Percentiles rank a stretch among this genome's conserved stretches.
Evolutionary conservation across 2,113 vertebrate species (phyloP).

Genomic region (Melanostigma gelatinosum): DNA sequence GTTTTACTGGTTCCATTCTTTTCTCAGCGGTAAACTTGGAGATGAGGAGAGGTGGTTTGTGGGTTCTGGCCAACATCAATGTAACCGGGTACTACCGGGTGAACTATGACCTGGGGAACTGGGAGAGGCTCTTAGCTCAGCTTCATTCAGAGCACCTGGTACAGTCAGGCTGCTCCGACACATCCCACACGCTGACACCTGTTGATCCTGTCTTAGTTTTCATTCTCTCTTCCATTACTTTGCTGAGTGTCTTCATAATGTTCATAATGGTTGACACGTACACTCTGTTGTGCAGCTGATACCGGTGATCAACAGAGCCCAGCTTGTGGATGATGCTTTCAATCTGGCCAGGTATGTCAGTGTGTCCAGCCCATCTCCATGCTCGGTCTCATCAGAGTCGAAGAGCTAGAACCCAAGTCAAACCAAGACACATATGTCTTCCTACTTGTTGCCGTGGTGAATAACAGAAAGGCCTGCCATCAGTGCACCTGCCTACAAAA

Average conservation of each 20-base stretch:
- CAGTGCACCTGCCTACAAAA: neutral
- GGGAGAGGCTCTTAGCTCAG: conserved; percentile 81
- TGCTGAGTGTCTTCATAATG: neutral
- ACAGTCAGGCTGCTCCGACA: neutral
- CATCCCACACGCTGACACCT: neutral
- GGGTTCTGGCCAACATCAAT: conserved; percentile 90
- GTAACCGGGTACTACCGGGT: conserved; percentile 91
- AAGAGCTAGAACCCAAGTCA: neutral
- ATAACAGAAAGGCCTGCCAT: no score
- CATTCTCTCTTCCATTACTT: neutral
- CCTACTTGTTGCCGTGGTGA: neutral
- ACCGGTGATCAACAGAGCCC: conserved; percentile 90
- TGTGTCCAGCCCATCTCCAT: neutral
- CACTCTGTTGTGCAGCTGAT: conserved; percentile 76
- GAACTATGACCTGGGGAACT: conserved; percentile 90
- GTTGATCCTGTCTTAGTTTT: neutral
- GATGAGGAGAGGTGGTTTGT: conserved; percentile 51
- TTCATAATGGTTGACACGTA: neutral
- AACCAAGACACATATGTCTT: neutral
- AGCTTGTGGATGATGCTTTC: conserved; percentile 91
- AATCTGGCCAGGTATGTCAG: conserved; percentile 89
- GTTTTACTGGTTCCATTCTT: neutral
- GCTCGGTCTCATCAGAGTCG: neutral
- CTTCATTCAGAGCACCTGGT: conserved; percentile 72
- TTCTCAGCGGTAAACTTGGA: conserved; percentile 9